Evolutionary conservation across 2,113 vertebrate species (phyloP).

Genomic region (Pogona vitticeps): DNA sequence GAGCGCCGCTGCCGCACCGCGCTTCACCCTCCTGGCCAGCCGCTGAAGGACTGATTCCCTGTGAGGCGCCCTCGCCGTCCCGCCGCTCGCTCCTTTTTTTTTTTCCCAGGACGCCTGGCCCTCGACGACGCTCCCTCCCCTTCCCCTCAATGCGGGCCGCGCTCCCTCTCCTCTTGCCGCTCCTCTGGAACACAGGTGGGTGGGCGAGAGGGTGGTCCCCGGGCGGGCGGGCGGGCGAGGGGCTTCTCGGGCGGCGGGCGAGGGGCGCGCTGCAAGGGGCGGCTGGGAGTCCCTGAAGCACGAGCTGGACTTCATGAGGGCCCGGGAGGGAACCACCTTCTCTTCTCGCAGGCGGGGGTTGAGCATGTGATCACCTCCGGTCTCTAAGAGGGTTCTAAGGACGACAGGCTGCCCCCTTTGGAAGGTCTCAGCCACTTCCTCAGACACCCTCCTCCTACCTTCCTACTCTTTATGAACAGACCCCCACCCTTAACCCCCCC

Average conservation of each 20-base stretch:
- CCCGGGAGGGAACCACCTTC: too few species aligned
- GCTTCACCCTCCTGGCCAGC: background rate
- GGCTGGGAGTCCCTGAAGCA: background rate
- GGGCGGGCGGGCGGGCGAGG: background rate
- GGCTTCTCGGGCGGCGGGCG: background rate
- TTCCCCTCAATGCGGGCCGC: conserved; percentile 44
- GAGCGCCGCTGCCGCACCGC: background rate
- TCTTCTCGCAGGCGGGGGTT: too few species aligned
- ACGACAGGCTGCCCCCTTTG: too few species aligned
- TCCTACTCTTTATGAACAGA: background rate
- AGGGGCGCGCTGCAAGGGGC: background rate
- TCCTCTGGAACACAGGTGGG: conserved; percentile 59
- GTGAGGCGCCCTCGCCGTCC: fast-evolving
- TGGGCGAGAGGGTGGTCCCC: background rate
- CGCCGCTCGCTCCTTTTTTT: too few species aligned
- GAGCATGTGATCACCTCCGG: too few species aligned
- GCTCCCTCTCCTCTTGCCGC: conserved; percentile 32
- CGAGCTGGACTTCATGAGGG: background rate
- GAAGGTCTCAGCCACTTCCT: background rate
- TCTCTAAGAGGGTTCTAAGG: too few species aligned
- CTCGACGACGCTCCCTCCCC: background rate
- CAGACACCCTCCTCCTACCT: too few species aligned
- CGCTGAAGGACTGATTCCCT: background rate
- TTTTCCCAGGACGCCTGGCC: background rate
- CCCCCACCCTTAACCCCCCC: too few species aligned